Base-by-base conservation (phyloP, 92 coral and sea anemone genomes). In the Porites rus region DNA sequence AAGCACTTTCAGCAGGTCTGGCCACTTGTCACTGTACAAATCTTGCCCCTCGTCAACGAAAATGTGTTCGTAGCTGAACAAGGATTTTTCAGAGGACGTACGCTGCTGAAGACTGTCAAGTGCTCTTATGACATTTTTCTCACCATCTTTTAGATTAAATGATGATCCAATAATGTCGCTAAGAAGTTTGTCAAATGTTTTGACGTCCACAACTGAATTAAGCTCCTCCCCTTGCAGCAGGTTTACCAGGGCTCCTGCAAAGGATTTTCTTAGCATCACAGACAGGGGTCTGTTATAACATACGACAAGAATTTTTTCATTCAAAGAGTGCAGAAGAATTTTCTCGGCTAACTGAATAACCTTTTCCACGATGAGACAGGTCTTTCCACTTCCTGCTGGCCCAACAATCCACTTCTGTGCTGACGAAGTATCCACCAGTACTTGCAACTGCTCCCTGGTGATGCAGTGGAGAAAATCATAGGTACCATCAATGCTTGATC, bases 361-460 rank as follows among this genome's bases (percentile, higher is more conserved):
- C 71, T 90, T 90, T 18, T 85, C 84, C 20, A 68, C 19, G 58
- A 90, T 28, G 2, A 85, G 86, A 18, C 58, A 76, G 13, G 93
- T 90, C 72, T 90, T 90, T 14, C 93, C 93, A 67, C 93, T 90
- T 6, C 90, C 93, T 0, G 93, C 93, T 24, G 93, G 90, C 2
- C 93, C 93, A 38, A 83, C 80, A 51, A 90, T 74, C 90, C 93
- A 90, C 71, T 72, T 79, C 76, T 70, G 25, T 24, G 25, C 25
- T 7, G 89, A 82, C 13, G 65, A 62, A 16, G 25, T 24, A 24
- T 24, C 25, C 25, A 24, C 25, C 81, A 78, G 25, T 4, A 84
- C 50, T 65, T 70, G 6, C 17, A 89, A 51, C 63, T 89, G 89
- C 74, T 69, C 52, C 59, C 59, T 53, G 59, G 59, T 53, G 59